Base-by-base conservation (phyloP, 2,797 vertebrate species). In the Sebastes minor region DNA sequence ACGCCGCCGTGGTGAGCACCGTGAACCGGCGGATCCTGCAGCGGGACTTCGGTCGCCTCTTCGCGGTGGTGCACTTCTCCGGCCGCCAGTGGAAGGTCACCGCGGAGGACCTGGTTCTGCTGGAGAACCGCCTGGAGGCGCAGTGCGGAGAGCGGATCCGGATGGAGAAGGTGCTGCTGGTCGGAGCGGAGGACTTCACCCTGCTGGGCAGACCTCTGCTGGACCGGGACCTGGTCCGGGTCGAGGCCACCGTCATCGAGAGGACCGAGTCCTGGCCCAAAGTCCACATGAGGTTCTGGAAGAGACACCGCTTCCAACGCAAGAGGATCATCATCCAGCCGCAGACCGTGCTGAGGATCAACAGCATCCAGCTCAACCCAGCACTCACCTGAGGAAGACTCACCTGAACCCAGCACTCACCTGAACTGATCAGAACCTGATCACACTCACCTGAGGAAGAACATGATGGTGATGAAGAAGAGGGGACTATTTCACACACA, bases 31-130 rank as follows among this genome's bases (percentile, higher is more conserved):
- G 94, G 52, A 95, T 99, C 5, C 73, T 95, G 0, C 18, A 67
- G 0, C 94, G 87, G 74, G 93, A 93, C 0, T 95, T 95, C 0
- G 97, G 98, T 9, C 95, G 98, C 1, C 95, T 99, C 61, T 99
- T 99, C 2, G 98, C 98, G 0, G 96, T 99, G 6, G 95, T 99
- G 11, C 97, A 99, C 86, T 96, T 99, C 0, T 97, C 98, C 65
- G 94, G 97, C 83, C 97, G 95, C 69, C 98, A 99, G 93, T 99
- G 98, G 98, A 99, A 99, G 80, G 94, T 99, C 57, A 99, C 98
- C 2, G 74, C 75, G 0, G 97, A 99, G 7, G 98, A 99, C 92
- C 89, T 99, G 87, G 97, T 99, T 78, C 91, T 97, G 82, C 95
- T 98, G 59, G 96, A 98, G 87, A 97, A 96, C 3, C 91, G 95